Evolutionary conservation across 1,140 invertebrate genomes (phyloP).

Genomic region (Bombyx mori): ASM3026992v2 NC_085115.1:9317001-9317500

Average conservation of each 20-base stretch:
- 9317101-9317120: conserved; percentile 74
- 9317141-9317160: conserved; percentile 70
- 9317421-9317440: conserved; percentile 40
- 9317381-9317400: conserved; percentile 61
- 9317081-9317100: conserved; percentile 64
- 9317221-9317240: conserved; percentile 70
- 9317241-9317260: conserved; percentile 71
- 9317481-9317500: conserved; percentile 42
- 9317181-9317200: conserved; percentile 14
- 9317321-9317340: conserved; percentile 32
- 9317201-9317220: conserved; percentile 61
- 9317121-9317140: conserved; percentile 72
- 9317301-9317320: conserved; percentile 63
- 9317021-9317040: conserved; percentile 17
- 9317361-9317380: conserved; percentile 24
- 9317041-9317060: conserved; percentile 26
- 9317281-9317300: conserved; percentile 68
- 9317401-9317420: conserved; percentile 31
- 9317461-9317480: conserved; percentile 21
- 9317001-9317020: conserved; percentile 37
- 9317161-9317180: conserved; percentile 44
- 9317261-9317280: conserved; percentile 71
- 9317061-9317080: conserved; percentile 20
- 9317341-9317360: conserved; percentile 6
- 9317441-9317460: conserved; percentile 53